Conservation (phyloP, 2,113 vertebrate species). For the Morone saxatilis region DNA sequence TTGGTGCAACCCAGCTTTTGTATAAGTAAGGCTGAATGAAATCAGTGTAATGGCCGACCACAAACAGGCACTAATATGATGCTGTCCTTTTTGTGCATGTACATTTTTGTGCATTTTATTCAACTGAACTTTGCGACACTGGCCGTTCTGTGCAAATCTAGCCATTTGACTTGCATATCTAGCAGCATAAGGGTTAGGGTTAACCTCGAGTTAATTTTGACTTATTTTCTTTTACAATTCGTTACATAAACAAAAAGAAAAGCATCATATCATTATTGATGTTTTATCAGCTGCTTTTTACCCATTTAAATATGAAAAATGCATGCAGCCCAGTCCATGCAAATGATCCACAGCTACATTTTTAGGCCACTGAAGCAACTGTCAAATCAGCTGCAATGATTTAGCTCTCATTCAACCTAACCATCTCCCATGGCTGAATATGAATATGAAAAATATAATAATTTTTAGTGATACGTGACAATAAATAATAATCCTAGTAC, state of each 20-base stretch:
- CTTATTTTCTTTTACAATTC: constrained; percentile 17
- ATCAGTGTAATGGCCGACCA: not conserved
- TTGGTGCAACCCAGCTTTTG: constrained; percentile 13
- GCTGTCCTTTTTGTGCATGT: constrained; percentile 25
- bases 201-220: constrained; percentile 1
- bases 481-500: constrained; percentile 47
- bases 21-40: constrained; percentile 24
- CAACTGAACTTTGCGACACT: not conserved
- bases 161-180: constrained; percentile 33
- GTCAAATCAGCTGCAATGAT: constrained; percentile 32
- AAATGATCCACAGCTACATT: constrained; percentile 59
- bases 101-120: not conserved
- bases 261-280: constrained; percentile 1
- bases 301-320: constrained; percentile 27
- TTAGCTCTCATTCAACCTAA: not conserved
- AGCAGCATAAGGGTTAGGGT: constrained; percentile 39
- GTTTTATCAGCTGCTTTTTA: constrained; percentile 45
- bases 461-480: constrained; percentile 13
- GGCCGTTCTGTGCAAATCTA: constrained; percentile 39
- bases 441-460: not conserved
- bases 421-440: constrained; percentile 7
- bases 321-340: constrained; percentile 53
- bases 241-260: constrained; percentile 36
- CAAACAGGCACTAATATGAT: constrained; percentile 22
- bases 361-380: constrained; percentile 52